These are phyloP conservation scores for Genyomyrus donnyi DNA, from an alignment of 2,113 vertebrate genomes.

Conservation along the genomic window DNA sequence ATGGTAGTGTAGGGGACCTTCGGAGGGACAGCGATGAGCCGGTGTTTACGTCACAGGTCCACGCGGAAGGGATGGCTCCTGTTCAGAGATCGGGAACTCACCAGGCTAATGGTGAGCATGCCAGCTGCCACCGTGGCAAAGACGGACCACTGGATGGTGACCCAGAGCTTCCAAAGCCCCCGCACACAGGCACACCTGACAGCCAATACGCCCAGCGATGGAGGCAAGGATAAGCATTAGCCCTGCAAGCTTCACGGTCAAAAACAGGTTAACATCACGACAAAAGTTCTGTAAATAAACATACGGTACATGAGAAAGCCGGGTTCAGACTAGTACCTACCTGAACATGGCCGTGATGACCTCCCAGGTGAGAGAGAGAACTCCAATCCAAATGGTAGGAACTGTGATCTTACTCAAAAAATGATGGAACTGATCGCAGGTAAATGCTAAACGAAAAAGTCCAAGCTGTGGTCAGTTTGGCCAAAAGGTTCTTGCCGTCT, in stretches of 20 bases:
- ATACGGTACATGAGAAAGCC: not conserved
- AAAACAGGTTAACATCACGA: not conserved
- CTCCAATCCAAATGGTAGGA: slow-evolving; percentile 63
- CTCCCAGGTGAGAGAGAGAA: slow-evolving; percentile 69
- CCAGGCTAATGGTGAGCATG: slow-evolving; percentile 68
- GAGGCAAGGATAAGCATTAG: not conserved
- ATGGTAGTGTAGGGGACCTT: slow-evolving; percentile 74
- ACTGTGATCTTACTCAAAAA: slow-evolving; percentile 56
- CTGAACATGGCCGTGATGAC: slow-evolving; percentile 57
- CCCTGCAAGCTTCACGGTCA: not conserved
- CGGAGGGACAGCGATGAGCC: not conserved
- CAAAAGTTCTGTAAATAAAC: not conserved
- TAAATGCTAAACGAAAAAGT: slow-evolving; percentile 58
- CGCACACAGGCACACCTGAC: slow-evolving; percentile 53
- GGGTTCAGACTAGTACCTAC: slow-evolving; percentile 36
- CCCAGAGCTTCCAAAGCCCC: slow-evolving; percentile 59
- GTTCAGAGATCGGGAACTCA: slow-evolving; percentile 39
- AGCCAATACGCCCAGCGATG: not conserved
- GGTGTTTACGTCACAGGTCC: not conserved
- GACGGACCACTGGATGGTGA: slow-evolving; percentile 50
- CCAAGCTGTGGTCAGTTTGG: not conserved
- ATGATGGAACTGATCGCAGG: slow-evolving; percentile 61
- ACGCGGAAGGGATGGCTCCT: not conserved
- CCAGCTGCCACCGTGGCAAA: slow-evolving; percentile 45
- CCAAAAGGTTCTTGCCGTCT: not conserved